Conservation (phyloP, 2,797 vertebrate genomes). For the Lithobates pipiens region DNA sequence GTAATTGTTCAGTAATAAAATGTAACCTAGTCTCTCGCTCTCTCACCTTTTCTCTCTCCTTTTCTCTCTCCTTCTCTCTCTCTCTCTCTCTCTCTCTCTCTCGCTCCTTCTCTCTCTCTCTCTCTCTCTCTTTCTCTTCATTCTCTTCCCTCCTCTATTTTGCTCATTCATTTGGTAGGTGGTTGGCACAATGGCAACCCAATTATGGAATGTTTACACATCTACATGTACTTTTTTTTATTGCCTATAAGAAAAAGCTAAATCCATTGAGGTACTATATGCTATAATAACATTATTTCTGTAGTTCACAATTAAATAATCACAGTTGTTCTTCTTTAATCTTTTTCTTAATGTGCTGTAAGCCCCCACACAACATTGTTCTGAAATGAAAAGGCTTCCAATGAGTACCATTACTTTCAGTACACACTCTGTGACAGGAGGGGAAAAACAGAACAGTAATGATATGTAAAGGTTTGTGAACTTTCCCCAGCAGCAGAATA, state of each 20-base stretch:
- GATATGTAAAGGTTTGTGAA: not conserved
- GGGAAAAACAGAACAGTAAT: not conserved
- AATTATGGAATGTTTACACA: not conserved
- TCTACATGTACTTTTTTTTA: not conserved
- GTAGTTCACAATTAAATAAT: no score
- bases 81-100: no score
- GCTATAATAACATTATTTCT: no score
- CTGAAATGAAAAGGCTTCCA: not conserved
- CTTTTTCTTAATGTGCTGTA: not conserved
- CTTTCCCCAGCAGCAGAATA: not conserved
- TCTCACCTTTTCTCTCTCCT: no score
- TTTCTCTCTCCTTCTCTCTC: no score
- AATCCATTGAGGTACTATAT: no score
- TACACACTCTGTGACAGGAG: not conserved
- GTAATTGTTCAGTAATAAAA: no score
- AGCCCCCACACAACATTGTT: not conserved
- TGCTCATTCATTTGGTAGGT: not conserved
- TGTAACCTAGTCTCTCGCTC: no score
- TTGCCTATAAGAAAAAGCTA: not conserved
- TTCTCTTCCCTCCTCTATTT: no score
- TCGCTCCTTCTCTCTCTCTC: no score
- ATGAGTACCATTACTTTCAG: not conserved
- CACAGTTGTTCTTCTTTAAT: no score
- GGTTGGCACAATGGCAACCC: not conserved
- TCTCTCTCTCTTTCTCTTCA: no score